Conservation (phyloP, 2,113 vertebrate species). For the Thymallus thymallus region DNA sequence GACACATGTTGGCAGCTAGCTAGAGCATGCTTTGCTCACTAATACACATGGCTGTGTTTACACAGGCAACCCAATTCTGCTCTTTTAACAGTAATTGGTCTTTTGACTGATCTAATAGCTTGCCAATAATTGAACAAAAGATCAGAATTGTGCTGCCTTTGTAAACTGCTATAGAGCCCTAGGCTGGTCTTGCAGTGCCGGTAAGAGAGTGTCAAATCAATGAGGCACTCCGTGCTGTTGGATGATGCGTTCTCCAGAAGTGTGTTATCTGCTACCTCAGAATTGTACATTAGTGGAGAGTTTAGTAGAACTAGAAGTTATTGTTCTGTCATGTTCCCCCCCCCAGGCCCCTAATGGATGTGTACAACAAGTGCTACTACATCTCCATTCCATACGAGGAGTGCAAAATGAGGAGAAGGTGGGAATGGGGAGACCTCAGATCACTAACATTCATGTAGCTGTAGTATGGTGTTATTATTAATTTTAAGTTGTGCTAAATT, state of each 20-base stretch:
- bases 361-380: slow-evolving; percentile 74
- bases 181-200: slow-evolving; percentile 7
- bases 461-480: background rate
- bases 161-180: background rate
- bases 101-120: no score
- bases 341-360: slow-evolving; percentile 70
- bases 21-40: background rate
- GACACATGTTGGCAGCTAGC: slow-evolving; percentile 19
- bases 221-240: slow-evolving; percentile 16
- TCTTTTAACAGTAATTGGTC: no score
- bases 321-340: background rate
- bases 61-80: background rate
- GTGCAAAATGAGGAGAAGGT: slow-evolving; percentile 80
- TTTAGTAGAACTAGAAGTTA: background rate
- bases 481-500: background rate
- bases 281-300: background rate
- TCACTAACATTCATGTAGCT: background rate
- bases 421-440: background rate
- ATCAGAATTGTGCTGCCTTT: no score
- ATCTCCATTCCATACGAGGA: slow-evolving; percentile 77
- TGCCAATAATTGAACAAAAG: no score
- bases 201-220: slow-evolving; percentile 50
- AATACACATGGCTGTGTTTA: no score
- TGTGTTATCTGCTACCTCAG: slow-evolving; percentile 4
- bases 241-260: background rate